A percentile compares a stretch with the other conserved stretches of the same genome.
phyloP scores from a whole-genome alignment of 1,140 invertebrate species.

The Teleopsis dalmanni region DNA sequence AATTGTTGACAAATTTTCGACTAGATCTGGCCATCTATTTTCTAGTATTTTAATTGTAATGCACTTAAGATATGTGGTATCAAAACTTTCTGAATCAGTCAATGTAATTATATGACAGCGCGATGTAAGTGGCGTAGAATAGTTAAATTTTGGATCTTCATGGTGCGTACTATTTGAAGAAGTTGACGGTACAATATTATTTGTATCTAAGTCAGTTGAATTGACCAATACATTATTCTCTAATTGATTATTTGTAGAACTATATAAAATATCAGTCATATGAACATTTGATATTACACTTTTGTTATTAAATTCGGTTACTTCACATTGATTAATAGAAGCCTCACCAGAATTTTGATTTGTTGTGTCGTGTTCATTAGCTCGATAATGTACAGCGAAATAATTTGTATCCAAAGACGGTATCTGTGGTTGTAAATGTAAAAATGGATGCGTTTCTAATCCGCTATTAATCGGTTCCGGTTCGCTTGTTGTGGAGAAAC shows the following conservation, averaged over 20 bases:
- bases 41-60: constrained; percentile 76
- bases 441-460: constrained; percentile 18
- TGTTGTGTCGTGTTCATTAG: too few species aligned
- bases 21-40: constrained; percentile 70
- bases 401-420: constrained; percentile 38
- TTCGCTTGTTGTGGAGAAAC: neutral
- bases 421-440: constrained; percentile 34
- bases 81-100: constrained; percentile 68
- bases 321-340: too few species aligned
- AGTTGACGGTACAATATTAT: too few species aligned
- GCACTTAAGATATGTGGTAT: constrained; percentile 74
- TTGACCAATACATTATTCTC: too few species aligned
- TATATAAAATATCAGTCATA: too few species aligned
- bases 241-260: too few species aligned
- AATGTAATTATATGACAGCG: constrained; percentile 61
- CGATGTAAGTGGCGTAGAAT: constrained; percentile 9
- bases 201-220: too few species aligned
- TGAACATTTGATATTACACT: too few species aligned
- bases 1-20: constrained; percentile 56
- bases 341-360: too few species aligned
- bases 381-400: constrained; percentile 37
- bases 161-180: too few species aligned
- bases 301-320: too few species aligned
- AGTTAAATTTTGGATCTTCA: neutral
- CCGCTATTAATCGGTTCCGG: neutral